phyloP scores from a whole-genome alignment of 2,888 invertebrate species.

The Acronicta alni region DNA sequence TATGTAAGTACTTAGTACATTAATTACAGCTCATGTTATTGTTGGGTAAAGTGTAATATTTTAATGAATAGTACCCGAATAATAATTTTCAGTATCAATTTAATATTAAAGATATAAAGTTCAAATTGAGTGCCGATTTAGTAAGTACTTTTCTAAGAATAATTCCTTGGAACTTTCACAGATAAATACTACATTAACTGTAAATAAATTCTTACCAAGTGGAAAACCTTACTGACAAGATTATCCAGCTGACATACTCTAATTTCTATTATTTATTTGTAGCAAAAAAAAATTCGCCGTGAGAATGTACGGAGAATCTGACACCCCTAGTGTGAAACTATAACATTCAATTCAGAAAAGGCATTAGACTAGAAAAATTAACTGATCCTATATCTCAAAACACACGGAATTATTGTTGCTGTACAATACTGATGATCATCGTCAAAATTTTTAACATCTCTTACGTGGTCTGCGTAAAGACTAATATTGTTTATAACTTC shows the following conservation, averaged over 20 bases:
- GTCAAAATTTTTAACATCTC: constrained; percentile 24
- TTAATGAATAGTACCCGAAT: constrained; percentile 19
- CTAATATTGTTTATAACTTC: constrained; percentile 45
- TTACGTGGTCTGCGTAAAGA: constrained; percentile 55
- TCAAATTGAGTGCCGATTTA: background rate
- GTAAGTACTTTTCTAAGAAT: background rate
- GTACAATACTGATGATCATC: constrained; percentile 36
- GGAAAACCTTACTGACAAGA: constrained; percentile 19
- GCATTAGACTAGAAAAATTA: constrained; percentile 85
- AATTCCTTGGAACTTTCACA: constrained; percentile 5
- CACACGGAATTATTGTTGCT: constrained; percentile 69
- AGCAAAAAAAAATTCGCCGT: constrained; percentile 60
- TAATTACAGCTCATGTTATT: constrained; percentile 33
- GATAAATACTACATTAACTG: constrained; percentile 15
- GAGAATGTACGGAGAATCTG: constrained; percentile 66
- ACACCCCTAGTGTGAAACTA: constrained; percentile 73
- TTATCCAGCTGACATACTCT: constrained; percentile 43
- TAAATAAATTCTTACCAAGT: constrained; percentile 7
- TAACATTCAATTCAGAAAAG: constrained; percentile 75
- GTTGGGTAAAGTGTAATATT: constrained; percentile 22
- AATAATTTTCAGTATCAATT: constrained; percentile 1
- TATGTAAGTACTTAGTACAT: constrained; percentile 45
- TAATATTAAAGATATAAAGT: constrained; percentile 5
- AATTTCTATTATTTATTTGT: constrained; percentile 36
- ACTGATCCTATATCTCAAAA: constrained; percentile 81